Base-by-base conservation (phyloP, 2,113 vertebrate genomes). In the Cisticola juncidis region DNA sequence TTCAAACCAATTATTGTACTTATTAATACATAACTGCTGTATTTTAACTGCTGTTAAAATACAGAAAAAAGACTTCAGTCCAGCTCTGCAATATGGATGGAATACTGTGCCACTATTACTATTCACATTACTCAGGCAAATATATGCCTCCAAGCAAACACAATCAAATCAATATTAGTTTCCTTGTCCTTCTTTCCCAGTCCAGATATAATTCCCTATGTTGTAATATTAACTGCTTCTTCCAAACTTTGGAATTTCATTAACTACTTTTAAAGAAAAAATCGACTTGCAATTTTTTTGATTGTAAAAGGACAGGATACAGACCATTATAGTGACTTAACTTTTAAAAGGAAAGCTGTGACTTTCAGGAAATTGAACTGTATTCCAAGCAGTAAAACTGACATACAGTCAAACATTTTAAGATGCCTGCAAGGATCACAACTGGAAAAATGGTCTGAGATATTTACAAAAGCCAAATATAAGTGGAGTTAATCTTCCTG, bases 181-280 rank as follows among this genome's bases (percentile, higher is more conserved):
- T 92, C 58, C 82, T 81, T 57, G 36, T 73, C 68, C 70, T 62
- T 90, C 66, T 79, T 90, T 94, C 58, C 62, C 81, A 93, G 72
- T 77, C 42, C 57, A 88, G 54, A 88, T 82, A 36, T 92, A 93
- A 95, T 62, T 96, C 53, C 35, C 36, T 69, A 3, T 83, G 68
- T 66, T 73, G 82, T 45, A 93, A 83, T 58, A 70, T 42, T 42
- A 92, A 92, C 65, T 86, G 23, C 71, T 95, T 86, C 45, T 65
- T 92, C 54, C 74, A 88, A 88, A 68, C 26, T 83, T 95, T 93
- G 82, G 57, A n/a, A 93, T 90, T 90, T 93, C 68, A 81, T 92
- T 94, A 88, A 47, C 54, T 66, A 47, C 42, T 96, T 95, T 62
- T 58, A 88, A 95, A 91, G 33, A 92, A 93, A 77, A 73, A 50